These are phyloP conservation scores for Spongilla lacustris DNA, from an alignment of 37 sponge, comb jelly and placozoan species.

Conservation along the genomic window DNA sequence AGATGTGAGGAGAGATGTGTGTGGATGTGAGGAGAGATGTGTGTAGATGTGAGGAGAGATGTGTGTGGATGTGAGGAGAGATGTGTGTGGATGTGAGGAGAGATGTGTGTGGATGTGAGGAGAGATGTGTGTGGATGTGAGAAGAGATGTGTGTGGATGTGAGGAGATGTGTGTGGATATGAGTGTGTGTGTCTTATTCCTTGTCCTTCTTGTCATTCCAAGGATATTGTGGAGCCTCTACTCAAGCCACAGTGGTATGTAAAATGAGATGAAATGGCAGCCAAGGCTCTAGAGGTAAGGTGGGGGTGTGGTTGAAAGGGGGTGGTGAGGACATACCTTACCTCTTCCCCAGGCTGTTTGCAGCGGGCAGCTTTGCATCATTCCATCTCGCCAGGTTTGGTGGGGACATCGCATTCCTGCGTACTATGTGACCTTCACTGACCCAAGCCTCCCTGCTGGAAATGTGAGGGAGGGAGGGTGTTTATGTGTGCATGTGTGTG, in stretches of 20 bases:
- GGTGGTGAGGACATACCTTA: background rate
- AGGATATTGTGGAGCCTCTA: slow-evolving; percentile 98
- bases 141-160: too few species aligned
- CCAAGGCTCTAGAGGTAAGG: slow-evolving; percentile 70
- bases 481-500: background rate
- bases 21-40: too few species aligned
- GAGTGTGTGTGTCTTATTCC: background rate
- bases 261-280: slow-evolving; percentile 86
- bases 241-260: slow-evolving; percentile 99
- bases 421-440: slow-evolving; percentile 80
- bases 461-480: slow-evolving; percentile 33
- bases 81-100: too few species aligned
- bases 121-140: too few species aligned
- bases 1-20: too few species aligned
- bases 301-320: background rate
- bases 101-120: too few species aligned
- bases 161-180: background rate
- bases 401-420: slow-evolving; percentile 99
- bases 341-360: slow-evolving; percentile 76
- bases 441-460: slow-evolving; percentile 53
- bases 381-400: slow-evolving; percentile 99
- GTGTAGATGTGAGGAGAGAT: too few species aligned
- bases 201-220: slow-evolving; percentile 63
- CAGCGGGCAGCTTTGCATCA: slow-evolving; percentile 75
- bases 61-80: too few species aligned